A percentile compares a stretch with the other conserved stretches of the same genome.
These are phyloP conservation scores for Tenthredo livida DNA, from an alignment of 2,888 invertebrate genomes.

Conservation along the genomic window DNA sequence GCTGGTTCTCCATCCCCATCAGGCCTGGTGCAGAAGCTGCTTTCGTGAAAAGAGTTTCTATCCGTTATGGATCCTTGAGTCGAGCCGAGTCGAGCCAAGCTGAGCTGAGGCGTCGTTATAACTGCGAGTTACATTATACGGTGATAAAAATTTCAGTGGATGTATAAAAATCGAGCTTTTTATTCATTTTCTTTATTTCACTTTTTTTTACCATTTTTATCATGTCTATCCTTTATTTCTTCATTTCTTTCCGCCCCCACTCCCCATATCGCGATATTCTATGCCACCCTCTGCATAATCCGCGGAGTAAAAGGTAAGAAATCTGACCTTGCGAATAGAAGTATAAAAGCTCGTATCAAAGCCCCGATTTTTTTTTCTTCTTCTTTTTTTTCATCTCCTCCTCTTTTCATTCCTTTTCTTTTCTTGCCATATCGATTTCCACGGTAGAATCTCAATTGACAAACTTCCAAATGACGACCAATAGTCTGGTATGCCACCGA, in stretches of 20 bases:
- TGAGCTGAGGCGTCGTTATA: background rate
- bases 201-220: background rate
- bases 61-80: slow-evolving; percentile 2
- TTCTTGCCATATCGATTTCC: background rate
- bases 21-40: background rate
- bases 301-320: too few relatives aligned
- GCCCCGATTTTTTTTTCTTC: background rate
- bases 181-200: background rate
- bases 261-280: too few relatives aligned
- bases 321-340: too few relatives aligned
- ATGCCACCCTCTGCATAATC: too few relatives aligned
- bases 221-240: background rate
- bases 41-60: background rate
- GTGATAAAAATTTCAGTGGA: background rate
- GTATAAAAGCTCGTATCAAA: too few relatives aligned
- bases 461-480: slow-evolving; percentile 42
- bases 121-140: slow-evolving; percentile 7
- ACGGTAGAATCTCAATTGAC: background rate
- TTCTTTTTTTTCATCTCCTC: too few relatives aligned
- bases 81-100: background rate
- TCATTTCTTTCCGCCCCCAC: background rate
- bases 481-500: slow-evolving; percentile 5
- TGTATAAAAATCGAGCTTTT: background rate
- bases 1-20: background rate
- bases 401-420: background rate